Base-by-base conservation (phyloP, 2,888 invertebrate species). In the Sabatieria punctata region DNA sequence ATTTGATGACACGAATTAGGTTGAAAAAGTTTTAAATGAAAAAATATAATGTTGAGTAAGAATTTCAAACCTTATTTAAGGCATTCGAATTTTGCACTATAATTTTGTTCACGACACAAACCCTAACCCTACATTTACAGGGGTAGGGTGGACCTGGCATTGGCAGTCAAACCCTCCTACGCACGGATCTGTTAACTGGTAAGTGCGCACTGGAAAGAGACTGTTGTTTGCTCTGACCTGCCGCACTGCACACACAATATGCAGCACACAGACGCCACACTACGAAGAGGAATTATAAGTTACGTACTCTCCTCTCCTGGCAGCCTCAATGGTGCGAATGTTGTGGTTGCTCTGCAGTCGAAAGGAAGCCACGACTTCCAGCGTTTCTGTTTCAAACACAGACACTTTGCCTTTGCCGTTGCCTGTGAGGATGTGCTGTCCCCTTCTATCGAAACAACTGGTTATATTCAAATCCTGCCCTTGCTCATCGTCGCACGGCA, bases 311-410 rank as follows among this genome's bases (percentile, higher is more conserved):
- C 91, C 91, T 55, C 91, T 75, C 47, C 91, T 75, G 0, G 93
- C 86, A 74, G 95, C 91, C 69, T 97, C 95, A 55, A 97, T 91
- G 64, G 93, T 93, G 68, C 88, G 89, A 2, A 95, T 85, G 26
- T 91, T 86, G 18, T 91, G 89, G 1, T 88, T 85, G 67, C 85
- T 89, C 13, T 85, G 83, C 53, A 91, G 86, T 64, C 85, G 78
- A 68, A 91, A 95, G 60, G 89, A 89, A 1, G 89, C 86, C 58
- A 82, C 80, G 23, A 88, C 69, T 50, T 78, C 76, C 50, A 91
- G 71, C 0, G 76, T 76, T 52, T 78, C 78, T n/a, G 70, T 63
- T 30, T 69, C 65, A 51, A 74, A 71, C 11, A 89, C 85, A 53
- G 88, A 68, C 54, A 69, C 60, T 71, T 83, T 82, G 26, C 95